phyloP scores from a whole-genome alignment of 1,140 invertebrate species.

The Temnothorax nylanderi region DNA sequence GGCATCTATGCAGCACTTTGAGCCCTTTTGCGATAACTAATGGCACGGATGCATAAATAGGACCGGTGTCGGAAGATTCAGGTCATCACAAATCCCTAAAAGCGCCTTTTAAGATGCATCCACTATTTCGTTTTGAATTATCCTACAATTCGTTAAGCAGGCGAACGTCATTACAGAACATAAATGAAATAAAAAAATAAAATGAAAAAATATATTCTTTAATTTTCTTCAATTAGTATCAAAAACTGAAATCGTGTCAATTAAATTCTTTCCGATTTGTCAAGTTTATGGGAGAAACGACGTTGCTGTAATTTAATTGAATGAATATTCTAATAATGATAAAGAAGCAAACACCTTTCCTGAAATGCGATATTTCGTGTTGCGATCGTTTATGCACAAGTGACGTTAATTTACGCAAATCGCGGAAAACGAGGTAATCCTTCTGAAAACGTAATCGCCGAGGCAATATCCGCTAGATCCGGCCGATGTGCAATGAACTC shows the following conservation, averaged over 20 bases:
- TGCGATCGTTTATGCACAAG: neutral
- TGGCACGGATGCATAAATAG: slow-evolving; percentile 65
- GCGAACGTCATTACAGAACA: neutral
- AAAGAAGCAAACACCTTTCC: neutral
- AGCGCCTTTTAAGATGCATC: neutral
- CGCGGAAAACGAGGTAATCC: slow-evolving; percentile 26
- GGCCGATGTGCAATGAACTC: neutral
- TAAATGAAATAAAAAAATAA: neutral
- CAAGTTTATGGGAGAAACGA: neutral
- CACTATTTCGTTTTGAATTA: slow-evolving; percentile 15
- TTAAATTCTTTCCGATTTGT: neutral
- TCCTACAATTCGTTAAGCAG: slow-evolving; percentile 25
- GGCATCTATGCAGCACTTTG: slow-evolving; percentile 55
- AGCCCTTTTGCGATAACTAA: slow-evolving; percentile 77
- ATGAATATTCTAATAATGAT: neutral
- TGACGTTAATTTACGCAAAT: slow-evolving; percentile 40
- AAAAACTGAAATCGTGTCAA: neutral
- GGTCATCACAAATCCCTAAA: neutral
- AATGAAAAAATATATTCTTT: neutral
- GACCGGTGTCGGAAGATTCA: slow-evolving; percentile 9
- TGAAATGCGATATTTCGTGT: neutral
- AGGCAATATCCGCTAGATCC: neutral
- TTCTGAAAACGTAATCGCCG: slow-evolving; percentile 8
- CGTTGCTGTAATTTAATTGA: neutral
- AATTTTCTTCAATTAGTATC: neutral